A percentile compares a stretch with the other conserved stretches of the same genome.
phyloP scores from a whole-genome alignment of 2,888 invertebrate genomes.

The Amiota minor region DNA sequence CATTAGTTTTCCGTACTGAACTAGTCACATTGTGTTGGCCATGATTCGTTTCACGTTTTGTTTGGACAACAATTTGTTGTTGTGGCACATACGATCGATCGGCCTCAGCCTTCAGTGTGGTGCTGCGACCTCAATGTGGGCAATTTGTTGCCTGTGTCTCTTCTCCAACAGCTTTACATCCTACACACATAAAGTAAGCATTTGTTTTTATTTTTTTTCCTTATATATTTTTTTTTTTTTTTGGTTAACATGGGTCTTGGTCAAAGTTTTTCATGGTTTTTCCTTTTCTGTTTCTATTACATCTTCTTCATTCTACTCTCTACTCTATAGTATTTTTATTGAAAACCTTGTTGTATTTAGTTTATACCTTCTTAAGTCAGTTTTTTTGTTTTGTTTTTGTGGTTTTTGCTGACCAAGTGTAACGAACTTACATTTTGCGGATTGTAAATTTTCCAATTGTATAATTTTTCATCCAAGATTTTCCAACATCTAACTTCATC shows the following conservation, averaged over 20 bases:
- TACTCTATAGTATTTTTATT: conserved; percentile 42
- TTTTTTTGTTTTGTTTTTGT: conserved; percentile 43
- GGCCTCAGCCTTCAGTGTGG: conserved; percentile 57
- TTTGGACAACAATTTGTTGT: background rate
- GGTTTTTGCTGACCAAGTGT: conserved; percentile 49
- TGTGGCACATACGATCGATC: conserved; percentile 19
- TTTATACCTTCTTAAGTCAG: conserved; percentile 24
- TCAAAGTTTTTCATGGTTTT: conserved; percentile 36
- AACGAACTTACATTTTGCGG: conserved; percentile 55
- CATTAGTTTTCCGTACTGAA: conserved; percentile 48
- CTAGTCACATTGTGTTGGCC: conserved; percentile 54
- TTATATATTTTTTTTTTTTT: conserved; percentile 21
- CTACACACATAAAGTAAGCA: conserved; percentile 3
- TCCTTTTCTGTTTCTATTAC: background rate
- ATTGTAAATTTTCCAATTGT: conserved; percentile 65
- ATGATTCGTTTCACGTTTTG: conserved; percentile 3
- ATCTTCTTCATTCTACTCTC: conserved; percentile 23
- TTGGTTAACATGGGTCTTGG: conserved; percentile 39
- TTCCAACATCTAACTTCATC: conserved; percentile 19
- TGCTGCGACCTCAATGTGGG: conserved; percentile 29
- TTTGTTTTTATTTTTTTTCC: conserved; percentile 44
- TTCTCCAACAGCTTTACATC: too few relatives aligned
- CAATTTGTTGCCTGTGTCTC: conserved; percentile 4
- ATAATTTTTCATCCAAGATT: conserved; percentile 64
- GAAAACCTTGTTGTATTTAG: conserved; percentile 43